Percentiles rank a stretch among this genome's conserved stretches.
These are phyloP conservation scores for Alfaro cultratus DNA, from an alignment of 2,797 vertebrate species.

Conservation along the genomic window DNA sequence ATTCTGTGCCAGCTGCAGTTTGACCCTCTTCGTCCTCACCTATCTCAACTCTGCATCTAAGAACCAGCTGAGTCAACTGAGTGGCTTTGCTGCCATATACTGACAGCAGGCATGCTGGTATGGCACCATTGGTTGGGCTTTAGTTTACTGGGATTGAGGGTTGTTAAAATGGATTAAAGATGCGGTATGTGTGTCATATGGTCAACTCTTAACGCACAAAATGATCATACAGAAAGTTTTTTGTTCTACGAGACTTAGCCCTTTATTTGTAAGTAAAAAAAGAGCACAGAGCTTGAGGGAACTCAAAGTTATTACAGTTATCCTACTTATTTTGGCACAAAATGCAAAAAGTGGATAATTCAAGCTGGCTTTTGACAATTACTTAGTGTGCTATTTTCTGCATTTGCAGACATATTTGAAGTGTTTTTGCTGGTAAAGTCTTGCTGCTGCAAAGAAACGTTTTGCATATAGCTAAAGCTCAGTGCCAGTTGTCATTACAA, in stretches of 20 bases:
- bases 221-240: conserved; percentile 45
- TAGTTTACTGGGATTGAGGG: neutral
- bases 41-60: conserved; percentile 39
- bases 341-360: neutral
- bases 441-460: neutral
- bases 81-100: conserved; percentile 48
- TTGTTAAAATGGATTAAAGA: conserved; percentile 49
- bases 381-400: neutral
- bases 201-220: conserved; percentile 29
- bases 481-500: neutral
- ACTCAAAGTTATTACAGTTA: neutral
- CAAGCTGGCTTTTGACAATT: neutral
- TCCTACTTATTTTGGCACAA: neutral
- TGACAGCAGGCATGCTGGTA: conserved; percentile 44
- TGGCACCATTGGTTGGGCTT: conserved; percentile 27
- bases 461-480: neutral
- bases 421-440: neutral
- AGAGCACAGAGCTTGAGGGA: neutral
- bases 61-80: conserved; percentile 58
- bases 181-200: conserved; percentile 51
- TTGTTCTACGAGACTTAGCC: conserved; percentile 23
- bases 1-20: conserved; percentile 15
- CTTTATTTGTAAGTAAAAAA: neutral
- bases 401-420: neutral
- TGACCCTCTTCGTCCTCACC: conserved; percentile 46